These are phyloP conservation scores for Corythaixoides concolor DNA, from an alignment of 2,113 vertebrate species.

Conservation along the genomic window DNA sequence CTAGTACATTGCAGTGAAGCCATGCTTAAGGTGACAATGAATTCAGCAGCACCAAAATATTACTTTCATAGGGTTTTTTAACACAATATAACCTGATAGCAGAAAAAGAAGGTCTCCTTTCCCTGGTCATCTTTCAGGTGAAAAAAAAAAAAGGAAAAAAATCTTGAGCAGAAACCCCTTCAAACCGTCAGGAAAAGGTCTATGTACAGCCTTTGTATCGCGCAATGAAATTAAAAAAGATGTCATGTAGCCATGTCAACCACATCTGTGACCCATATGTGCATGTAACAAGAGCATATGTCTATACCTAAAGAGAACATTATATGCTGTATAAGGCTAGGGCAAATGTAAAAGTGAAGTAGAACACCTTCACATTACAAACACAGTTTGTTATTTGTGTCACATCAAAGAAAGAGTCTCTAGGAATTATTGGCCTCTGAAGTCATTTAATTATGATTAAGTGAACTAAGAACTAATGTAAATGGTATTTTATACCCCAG, in stretches of 20 bases:
- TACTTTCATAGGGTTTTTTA: background rate
- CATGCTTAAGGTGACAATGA: constrained; percentile 9
- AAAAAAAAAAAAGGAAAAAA: background rate
- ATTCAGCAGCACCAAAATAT: background rate
- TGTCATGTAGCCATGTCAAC: constrained; percentile 65
- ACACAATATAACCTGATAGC: background rate
- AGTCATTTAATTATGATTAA: constrained; percentile 82
- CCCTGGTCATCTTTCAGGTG: background rate
- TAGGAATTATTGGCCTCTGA: constrained; percentile 75
- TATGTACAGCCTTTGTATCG: constrained; percentile 13
- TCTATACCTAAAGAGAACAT: constrained; percentile 65
- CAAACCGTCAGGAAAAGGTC: constrained; percentile 22
- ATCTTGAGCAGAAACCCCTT: constrained; percentile 25
- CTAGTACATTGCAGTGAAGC: background rate
- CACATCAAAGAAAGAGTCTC: constrained; percentile 76
- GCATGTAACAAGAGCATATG: constrained; percentile 72
- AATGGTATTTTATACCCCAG: constrained; percentile 78
- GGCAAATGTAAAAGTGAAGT: constrained; percentile 66
- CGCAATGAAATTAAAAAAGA: constrained; percentile 69
- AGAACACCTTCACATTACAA: constrained; percentile 66
- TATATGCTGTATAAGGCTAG: constrained; percentile 59
- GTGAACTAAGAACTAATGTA: constrained; percentile 76
- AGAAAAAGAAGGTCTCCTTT: background rate
- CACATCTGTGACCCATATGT: constrained; percentile 80
- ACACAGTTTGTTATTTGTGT: constrained; percentile 77